These are phyloP conservation scores for Acanthurus leucopareius DNA, from an alignment of 2,797 vertebrate genomes.

Conservation along the genomic window DNA sequence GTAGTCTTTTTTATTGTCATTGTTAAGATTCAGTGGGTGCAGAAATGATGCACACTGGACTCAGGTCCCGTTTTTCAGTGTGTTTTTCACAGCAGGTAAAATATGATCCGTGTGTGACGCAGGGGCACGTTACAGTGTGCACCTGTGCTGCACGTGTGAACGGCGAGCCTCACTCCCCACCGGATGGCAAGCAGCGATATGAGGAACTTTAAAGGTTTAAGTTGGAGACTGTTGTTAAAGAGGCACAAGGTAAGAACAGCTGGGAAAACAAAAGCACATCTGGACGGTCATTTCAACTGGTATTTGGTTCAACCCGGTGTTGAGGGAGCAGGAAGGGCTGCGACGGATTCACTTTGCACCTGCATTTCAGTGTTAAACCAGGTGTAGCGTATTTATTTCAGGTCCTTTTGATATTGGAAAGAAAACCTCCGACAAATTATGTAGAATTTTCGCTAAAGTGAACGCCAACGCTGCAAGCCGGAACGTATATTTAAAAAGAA, in stretches of 20 bases:
- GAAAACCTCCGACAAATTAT: too few relatives aligned
- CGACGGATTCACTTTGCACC: neutral
- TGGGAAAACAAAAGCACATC: neutral
- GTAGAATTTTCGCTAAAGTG: too few relatives aligned
- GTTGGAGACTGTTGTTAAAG: neutral
- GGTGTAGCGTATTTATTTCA: neutral
- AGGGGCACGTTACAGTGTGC: conserved; percentile 37
- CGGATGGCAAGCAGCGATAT: conserved; percentile 13
- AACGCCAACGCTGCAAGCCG: neutral
- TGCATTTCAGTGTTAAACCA: neutral
- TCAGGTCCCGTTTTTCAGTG: neutral
- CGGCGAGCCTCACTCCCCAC: conserved; percentile 11
- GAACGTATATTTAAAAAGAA: neutral
- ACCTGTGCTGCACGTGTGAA: conserved; percentile 55
- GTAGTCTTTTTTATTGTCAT: conserved; percentile 51
- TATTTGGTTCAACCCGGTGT: neutral
- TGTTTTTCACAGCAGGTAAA: conserved; percentile 45
- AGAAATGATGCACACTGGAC: neutral
- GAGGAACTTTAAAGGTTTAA: neutral
- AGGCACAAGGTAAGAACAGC: conserved; percentile 45
- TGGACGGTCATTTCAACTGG: accelerated
- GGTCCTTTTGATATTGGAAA: too few relatives aligned
- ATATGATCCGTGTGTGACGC: conserved; percentile 53
- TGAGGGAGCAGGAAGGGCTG: conserved; percentile 3
- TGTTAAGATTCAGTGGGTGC: neutral